These are phyloP conservation scores for Gopherus flavomarginatus DNA, from an alignment of 2,113 vertebrate species.

Conservation along the genomic window DNA sequence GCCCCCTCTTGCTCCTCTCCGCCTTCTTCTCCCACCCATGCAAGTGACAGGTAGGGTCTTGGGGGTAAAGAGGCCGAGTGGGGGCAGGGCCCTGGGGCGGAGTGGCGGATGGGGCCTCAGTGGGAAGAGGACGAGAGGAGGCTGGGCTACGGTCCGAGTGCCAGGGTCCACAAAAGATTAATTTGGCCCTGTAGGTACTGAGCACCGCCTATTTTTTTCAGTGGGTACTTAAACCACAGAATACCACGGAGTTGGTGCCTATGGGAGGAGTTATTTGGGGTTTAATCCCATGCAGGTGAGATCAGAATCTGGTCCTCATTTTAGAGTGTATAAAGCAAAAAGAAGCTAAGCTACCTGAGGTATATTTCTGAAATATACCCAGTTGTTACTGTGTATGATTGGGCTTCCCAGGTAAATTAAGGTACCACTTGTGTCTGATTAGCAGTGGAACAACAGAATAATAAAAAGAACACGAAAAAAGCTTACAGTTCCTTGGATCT, in stretches of 20 bases:
- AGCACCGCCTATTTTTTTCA: too few species aligned
- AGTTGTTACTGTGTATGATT: background rate
- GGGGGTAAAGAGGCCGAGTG: too few species aligned
- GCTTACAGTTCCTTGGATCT: constrained; percentile 46
- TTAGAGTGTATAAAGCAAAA: background rate
- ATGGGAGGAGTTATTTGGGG: background rate
- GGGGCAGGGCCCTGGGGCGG: too few species aligned
- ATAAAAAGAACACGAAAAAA: constrained; percentile 34
- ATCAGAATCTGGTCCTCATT: background rate
- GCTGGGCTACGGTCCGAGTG: too few species aligned
- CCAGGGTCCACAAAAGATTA: too few species aligned
- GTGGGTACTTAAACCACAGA: too few species aligned
- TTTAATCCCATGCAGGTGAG: background rate
- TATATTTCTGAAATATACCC: background rate
- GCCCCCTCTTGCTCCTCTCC: too few species aligned
- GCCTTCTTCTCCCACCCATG: too few species aligned
- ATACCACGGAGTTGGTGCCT: background rate
- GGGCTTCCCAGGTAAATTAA: background rate
- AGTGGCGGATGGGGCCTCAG: too few species aligned
- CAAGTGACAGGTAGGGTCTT: too few species aligned
- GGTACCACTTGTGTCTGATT: background rate
- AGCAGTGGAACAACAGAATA: background rate
- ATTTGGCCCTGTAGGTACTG: too few species aligned
- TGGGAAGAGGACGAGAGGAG: too few species aligned
- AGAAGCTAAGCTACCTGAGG: background rate